These are phyloP conservation scores for Melanostigma gelatinosum DNA, from an alignment of 2,113 vertebrate genomes.

Conservation along the genomic window DNA sequence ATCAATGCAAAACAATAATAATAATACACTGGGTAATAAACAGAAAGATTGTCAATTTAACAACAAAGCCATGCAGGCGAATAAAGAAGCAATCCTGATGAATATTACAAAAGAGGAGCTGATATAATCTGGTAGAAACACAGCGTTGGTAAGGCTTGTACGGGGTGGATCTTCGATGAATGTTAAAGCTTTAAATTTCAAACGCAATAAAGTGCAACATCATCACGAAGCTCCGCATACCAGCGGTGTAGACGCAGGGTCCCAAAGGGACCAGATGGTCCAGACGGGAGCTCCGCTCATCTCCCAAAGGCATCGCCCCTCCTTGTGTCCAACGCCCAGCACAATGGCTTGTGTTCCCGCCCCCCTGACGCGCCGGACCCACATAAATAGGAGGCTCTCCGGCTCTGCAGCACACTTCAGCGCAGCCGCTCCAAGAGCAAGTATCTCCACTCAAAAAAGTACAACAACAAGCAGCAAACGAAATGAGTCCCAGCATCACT, in stretches of 20 bases:
- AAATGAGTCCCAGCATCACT: conserved; percentile 71
- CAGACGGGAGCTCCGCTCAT: conserved; percentile 43
- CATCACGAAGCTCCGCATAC: conserved; percentile 61
- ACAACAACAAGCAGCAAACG: conserved; percentile 52
- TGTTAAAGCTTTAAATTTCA: conserved; percentile 27
- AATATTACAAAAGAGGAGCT: background rate
- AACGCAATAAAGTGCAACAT: conserved; percentile 37
- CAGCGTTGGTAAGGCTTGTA: background rate
- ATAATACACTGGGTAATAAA: background rate
- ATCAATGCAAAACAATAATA: background rate
- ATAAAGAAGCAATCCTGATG: background rate
- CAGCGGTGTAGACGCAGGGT: conserved; percentile 55
- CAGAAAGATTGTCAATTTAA: background rate
- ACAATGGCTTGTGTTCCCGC: conserved; percentile 62
- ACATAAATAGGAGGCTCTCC: conserved; percentile 74
- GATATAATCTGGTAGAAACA: background rate
- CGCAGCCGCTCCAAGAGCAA: conserved; percentile 43
- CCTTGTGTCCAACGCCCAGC: conserved; percentile 36
- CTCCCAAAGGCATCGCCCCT: conserved; percentile 57
- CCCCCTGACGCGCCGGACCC: conserved; percentile 60
- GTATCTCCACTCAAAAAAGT: conserved; percentile 28
- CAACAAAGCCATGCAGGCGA: background rate
- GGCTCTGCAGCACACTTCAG: conserved; percentile 40
- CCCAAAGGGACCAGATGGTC: conserved; percentile 75
- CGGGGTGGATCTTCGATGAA: conserved; percentile 22